Evolutionary conservation across 2,888 invertebrate genomes (phyloP).

Genomic region (Glaucopsyche alexis): DNA sequence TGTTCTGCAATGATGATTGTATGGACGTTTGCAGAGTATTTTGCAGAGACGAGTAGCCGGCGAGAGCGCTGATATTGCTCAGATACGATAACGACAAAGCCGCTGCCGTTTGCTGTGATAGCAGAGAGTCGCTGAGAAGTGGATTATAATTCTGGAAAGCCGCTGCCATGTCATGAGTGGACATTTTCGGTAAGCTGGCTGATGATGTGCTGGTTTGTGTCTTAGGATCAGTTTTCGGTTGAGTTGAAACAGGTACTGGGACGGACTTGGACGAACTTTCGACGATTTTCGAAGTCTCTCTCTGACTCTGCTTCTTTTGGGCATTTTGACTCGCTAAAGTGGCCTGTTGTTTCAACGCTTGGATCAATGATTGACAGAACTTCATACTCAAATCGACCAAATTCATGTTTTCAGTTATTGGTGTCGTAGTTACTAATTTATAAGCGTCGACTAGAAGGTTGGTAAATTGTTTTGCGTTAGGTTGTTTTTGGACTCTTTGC

Average conservation of each 20-base stretch:
- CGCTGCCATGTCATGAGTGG: slow-evolving; percentile 61
- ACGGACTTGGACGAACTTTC: slow-evolving; percentile 47
- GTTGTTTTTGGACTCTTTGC: slow-evolving; percentile 83
- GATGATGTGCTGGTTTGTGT: slow-evolving; percentile 41
- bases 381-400: slow-evolving; percentile 84
- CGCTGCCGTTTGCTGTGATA: slow-evolving; percentile 65
- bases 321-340: slow-evolving; percentile 59
- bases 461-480: slow-evolving; percentile 80
- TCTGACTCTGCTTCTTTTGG: slow-evolving; percentile 58
- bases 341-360: slow-evolving; percentile 78
- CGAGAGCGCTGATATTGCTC: slow-evolving; percentile 61
- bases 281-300: slow-evolving; percentile 44
- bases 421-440: slow-evolving; percentile 82
- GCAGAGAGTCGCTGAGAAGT: slow-evolving; percentile 60
- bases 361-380: slow-evolving; percentile 83
- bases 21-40: slow-evolving; percentile 55
- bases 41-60: slow-evolving; percentile 58
- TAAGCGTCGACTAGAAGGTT: slow-evolving; percentile 85
- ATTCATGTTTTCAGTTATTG: slow-evolving; percentile 81
- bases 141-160: slow-evolving; percentile 67
- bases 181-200: slow-evolving; percentile 56
- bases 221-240: slow-evolving; percentile 49
- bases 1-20: slow-evolving; percentile 56
- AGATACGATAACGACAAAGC: slow-evolving; percentile 62
- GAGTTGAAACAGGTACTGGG: slow-evolving; percentile 36